These are phyloP conservation scores for Heterocephalus glaber DNA, from an alignment of 2,113 vertebrate species.

Conservation along the genomic window DNA sequence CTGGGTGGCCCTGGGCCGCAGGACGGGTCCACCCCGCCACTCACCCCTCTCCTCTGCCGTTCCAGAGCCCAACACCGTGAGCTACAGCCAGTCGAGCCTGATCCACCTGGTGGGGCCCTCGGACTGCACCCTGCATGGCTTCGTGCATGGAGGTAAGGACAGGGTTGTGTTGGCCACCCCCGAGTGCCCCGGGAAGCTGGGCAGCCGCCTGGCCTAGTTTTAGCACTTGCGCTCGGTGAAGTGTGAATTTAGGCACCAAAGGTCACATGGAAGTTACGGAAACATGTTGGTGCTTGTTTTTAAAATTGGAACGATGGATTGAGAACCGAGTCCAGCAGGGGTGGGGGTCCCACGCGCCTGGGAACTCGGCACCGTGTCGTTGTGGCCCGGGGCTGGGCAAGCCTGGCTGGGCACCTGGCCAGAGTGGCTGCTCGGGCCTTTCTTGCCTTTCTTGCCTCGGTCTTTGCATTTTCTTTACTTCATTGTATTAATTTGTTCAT, in stretches of 20 bases:
- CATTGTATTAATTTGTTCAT: background rate
- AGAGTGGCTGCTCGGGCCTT: background rate
- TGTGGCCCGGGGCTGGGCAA: background rate
- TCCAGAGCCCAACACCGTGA: constrained; percentile 91
- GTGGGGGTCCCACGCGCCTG: background rate
- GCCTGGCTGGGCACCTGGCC: rapidly evolving
- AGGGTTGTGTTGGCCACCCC: rapidly evolving
- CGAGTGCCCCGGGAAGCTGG: background rate
- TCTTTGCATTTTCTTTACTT: background rate
- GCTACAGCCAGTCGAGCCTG: constrained; percentile 96
- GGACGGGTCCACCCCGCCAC: rapidly evolving
- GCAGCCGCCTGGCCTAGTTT: constrained; percentile 51
- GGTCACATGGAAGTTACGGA: constrained; percentile 13
- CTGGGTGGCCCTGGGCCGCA: rapidly evolving
- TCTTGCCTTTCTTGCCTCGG: background rate
- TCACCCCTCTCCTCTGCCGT: constrained; percentile 21
- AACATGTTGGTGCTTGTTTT: background rate
- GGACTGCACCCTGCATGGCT: constrained; percentile 94
- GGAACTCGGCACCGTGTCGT: background rate
- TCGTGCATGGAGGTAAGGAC: constrained; percentile 94
- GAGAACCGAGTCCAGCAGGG: rapidly evolving
- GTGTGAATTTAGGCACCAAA: constrained; percentile 42
- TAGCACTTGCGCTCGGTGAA: constrained; percentile 20
- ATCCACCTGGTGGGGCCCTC: constrained; percentile 96
- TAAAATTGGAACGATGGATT: background rate